A percentile compares a stretch with the other conserved stretches of the same genome.
Evolutionary conservation across 2,113 vertebrate genomes (phyloP).

Genomic region (Pampusana beccarii): DNA sequence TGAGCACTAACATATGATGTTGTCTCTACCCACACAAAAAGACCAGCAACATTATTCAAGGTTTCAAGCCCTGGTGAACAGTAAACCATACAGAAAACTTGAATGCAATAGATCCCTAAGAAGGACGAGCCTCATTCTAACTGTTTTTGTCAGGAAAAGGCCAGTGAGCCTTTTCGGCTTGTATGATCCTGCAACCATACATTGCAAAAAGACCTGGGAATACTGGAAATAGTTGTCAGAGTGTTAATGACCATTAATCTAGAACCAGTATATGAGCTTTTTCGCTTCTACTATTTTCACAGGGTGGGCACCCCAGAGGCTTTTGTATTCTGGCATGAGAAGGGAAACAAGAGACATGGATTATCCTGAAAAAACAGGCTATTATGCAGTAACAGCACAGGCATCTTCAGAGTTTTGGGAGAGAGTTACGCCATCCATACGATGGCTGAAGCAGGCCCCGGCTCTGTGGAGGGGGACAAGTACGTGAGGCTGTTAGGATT

Average conservation of each 20-base stretch:
- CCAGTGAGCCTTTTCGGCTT: background rate
- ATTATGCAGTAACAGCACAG: background rate
- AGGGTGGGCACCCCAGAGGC: background rate
- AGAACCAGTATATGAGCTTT: background rate
- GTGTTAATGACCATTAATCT: background rate
- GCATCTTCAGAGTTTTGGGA: background rate
- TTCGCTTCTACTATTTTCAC: background rate
- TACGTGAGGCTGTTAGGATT: background rate
- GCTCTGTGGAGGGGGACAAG: background rate
- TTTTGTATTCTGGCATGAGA: background rate
- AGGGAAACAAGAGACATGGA: background rate
- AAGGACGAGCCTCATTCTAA: background rate
- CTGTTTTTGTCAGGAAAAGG: background rate
- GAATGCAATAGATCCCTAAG: background rate
- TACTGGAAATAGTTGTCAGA: background rate
- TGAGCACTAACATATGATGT: background rate
- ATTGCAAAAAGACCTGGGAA: background rate
- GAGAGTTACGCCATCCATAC: rapidly evolving
- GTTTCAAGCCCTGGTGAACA: background rate
- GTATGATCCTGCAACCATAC: background rate
- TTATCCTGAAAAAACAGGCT: background rate
- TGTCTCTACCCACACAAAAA: background rate
- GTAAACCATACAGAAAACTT: background rate
- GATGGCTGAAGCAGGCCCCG: background rate
- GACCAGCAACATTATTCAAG: background rate